phyloP scores from a whole-genome alignment of 2,888 invertebrate species.

The Archips xylosteana region DNA sequence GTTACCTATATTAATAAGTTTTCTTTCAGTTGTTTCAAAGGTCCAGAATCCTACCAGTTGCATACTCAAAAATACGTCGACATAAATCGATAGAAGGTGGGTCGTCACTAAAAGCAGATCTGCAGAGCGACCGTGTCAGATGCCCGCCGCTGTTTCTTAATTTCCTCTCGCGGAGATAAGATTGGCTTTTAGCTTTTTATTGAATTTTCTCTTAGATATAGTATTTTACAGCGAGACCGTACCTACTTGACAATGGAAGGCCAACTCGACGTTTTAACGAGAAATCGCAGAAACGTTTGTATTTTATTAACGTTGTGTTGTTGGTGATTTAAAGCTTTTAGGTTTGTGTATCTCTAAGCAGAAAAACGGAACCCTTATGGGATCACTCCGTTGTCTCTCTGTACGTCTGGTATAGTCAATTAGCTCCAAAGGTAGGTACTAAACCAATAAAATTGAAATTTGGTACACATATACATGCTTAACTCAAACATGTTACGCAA shows the following conservation, averaged over 20 bases:
- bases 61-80: constrained; percentile 4
- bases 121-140: constrained; percentile 82
- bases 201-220: constrained; percentile 82
- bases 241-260: constrained; percentile 37
- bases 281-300: constrained; percentile 22
- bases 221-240: constrained; percentile 64
- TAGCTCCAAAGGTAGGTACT: too few species aligned
- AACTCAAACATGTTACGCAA: too few species aligned
- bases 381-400: too few species aligned
- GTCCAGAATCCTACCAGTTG: not conserved
- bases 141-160: constrained; percentile 85
- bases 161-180: constrained; percentile 84
- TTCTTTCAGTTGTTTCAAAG: too few species aligned
- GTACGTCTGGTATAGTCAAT: too few species aligned
- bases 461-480: too few species aligned
- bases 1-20: too few species aligned
- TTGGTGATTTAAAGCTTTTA: not conserved
- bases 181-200: constrained; percentile 86
- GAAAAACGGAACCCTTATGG: too few species aligned
- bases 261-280: constrained; percentile 36
- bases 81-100: constrained; percentile 1
- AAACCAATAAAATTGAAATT: too few species aligned
- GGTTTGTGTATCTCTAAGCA: not conserved
- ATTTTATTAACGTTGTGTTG: not conserved
- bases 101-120: constrained; percentile 73